Conservation (phyloP, 2,888 invertebrate genomes). For the Itoplectis maculator region DNA sequence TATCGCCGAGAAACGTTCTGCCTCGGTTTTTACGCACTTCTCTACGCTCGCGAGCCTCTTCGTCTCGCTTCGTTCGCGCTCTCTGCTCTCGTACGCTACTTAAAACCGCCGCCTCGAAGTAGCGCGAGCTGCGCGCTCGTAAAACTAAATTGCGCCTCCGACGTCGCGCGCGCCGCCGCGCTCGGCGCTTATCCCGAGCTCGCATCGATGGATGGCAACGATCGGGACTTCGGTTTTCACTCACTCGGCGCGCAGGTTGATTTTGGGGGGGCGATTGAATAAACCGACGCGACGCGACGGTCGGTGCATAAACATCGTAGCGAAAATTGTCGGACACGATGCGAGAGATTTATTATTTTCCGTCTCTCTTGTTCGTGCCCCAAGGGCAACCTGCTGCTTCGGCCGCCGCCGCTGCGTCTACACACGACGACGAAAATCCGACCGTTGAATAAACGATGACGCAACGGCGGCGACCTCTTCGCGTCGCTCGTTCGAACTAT, state of each 20-base stretch:
- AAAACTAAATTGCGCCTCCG: slow-evolving; percentile 55
- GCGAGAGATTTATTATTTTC: slow-evolving; percentile 23
- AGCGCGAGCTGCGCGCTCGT: slow-evolving; percentile 51
- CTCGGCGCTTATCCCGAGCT: background rate
- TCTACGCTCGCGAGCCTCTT: no score
- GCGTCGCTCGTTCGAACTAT: background rate
- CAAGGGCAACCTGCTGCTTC: no score
- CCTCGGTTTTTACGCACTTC: slow-evolving; percentile 46
- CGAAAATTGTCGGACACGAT: background rate
- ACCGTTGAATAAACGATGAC: slow-evolving; percentile 63
- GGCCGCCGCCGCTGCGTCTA: slow-evolving; percentile 11
- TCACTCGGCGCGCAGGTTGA: slow-evolving; percentile 31
- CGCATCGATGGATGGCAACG: background rate
- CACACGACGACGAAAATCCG: slow-evolving; percentile 48
- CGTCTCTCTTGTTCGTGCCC: background rate
- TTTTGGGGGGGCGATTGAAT: slow-evolving; percentile 4
- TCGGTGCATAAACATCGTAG: slow-evolving; percentile 2
- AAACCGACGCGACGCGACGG: background rate
- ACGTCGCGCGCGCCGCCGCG: slow-evolving; percentile 22
- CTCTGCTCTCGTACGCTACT: background rate
- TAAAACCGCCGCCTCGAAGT: slow-evolving; percentile 33
- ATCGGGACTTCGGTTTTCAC: slow-evolving; percentile 2
- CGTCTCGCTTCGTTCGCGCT: slow-evolving; percentile 14
- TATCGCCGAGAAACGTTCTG: slow-evolving; percentile 38
- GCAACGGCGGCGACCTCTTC: slow-evolving; percentile 31